A percentile compares a stretch with the other conserved stretches of the same genome.
phyloP scores from a whole-genome alignment of 2,113 vertebrate species.

The Rhizomys pruinosus region DNA sequence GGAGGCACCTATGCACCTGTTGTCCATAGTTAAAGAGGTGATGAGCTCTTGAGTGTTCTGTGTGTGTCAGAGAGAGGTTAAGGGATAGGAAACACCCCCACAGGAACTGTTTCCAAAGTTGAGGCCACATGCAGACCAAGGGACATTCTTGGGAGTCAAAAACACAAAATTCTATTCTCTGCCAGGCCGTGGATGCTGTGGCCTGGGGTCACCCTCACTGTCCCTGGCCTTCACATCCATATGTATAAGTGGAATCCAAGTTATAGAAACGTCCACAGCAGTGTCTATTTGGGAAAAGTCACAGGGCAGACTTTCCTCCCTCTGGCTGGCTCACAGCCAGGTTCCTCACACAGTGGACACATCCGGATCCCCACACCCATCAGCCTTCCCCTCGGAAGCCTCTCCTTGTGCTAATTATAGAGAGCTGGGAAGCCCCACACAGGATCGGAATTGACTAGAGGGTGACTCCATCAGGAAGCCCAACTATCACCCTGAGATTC shows the following conservation, averaged over 20 bases:
- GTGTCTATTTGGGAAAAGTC: background rate
- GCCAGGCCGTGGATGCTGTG: background rate
- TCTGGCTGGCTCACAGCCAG: background rate
- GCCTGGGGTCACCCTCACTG: background rate
- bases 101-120: background rate
- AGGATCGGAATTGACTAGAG: background rate
- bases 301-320: constrained; percentile 47
- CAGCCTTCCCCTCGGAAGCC: background rate
- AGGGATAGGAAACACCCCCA: no score
- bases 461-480: background rate
- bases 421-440: background rate
- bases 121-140: no score
- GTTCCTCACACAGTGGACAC: accelerated
- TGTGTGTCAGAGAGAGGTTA: no score
- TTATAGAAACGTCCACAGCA: constrained; percentile 16
- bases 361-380: background rate
- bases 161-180: background rate
- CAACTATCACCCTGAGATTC: background rate
- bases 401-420: background rate
- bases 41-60: no score
- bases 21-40: background rate
- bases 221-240: background rate
- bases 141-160: background rate
- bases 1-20: background rate
- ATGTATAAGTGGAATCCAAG: background rate